phyloP scores from a whole-genome alignment of 2,797 vertebrate species.

The Bucorvus abyssinicus region DNA sequence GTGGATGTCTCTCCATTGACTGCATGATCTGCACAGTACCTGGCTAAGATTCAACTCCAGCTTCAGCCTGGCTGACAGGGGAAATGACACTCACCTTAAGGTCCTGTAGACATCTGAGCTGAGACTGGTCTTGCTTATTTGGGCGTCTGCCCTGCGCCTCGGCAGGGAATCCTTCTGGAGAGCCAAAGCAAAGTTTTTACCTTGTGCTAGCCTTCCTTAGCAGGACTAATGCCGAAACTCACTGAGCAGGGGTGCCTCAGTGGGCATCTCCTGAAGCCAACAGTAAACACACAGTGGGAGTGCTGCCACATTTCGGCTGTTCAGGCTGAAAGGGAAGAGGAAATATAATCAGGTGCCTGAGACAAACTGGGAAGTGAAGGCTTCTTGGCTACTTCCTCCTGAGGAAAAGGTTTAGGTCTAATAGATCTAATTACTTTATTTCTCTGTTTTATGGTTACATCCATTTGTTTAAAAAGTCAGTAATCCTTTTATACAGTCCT shows the following conservation, averaged over 20 bases:
- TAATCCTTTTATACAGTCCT: slow-evolving; percentile 43
- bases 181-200: not conserved
- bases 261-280: not conserved
- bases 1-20: not conserved
- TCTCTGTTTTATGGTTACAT: not conserved
- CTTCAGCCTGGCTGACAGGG: not conserved
- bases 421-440: slow-evolving; percentile 1
- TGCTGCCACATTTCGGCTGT: not conserved
- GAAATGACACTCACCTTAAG: not conserved
- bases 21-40: accelerated
- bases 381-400: slow-evolving; percentile 8
- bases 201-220: not conserved
- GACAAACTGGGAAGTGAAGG: not conserved
- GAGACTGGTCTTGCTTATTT: not conserved
- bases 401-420: slow-evolving; percentile 12
- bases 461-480: slow-evolving; percentile 34
- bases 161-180: not conserved
- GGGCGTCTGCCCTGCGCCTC: accelerated
- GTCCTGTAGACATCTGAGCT: not conserved
- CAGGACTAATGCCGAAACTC: not conserved
- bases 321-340: not conserved
- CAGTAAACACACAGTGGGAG: not conserved
- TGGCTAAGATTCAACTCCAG: not conserved
- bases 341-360: not conserved
- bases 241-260: not conserved